Conservation (phyloP, 2,888 invertebrate species). For the Epirrhoe alternata region DNA sequence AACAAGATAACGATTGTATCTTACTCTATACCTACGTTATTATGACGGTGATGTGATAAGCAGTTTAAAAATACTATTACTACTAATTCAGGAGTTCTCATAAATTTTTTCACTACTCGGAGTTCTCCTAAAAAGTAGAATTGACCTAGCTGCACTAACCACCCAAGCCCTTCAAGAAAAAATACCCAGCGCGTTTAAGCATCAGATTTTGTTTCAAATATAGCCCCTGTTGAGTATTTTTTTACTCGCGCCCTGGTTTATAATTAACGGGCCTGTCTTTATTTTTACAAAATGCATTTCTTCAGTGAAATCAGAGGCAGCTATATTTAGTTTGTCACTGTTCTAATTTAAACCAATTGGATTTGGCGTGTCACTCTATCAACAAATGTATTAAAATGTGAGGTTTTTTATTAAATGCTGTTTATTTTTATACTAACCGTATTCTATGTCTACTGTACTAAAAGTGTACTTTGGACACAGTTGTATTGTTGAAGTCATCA, state of each 20-base stretch:
- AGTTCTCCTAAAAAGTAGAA: not conserved
- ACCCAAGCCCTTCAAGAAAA: slow-evolving; percentile 48
- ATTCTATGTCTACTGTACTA: too few species aligned
- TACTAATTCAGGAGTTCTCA: too few species aligned
- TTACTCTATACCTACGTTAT: too few species aligned
- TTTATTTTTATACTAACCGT: too few species aligned
- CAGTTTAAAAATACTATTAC: too few species aligned
- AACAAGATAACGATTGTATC: too few species aligned
- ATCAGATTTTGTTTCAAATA: slow-evolving; percentile 80
- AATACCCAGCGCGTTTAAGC: slow-evolving; percentile 67
- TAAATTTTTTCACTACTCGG: too few species aligned
- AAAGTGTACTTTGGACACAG: too few species aligned
- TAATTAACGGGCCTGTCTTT: slow-evolving; percentile 67
- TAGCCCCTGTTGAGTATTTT: slow-evolving; percentile 68
- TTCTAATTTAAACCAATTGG: slow-evolving; percentile 35
- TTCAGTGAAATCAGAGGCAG: slow-evolving; percentile 45
- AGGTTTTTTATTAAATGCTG: too few species aligned
- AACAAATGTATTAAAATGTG: slow-evolving; percentile 3
- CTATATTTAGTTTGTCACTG: slow-evolving; percentile 38
- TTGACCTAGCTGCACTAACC: slow-evolving; percentile 13
- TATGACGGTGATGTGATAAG: too few species aligned
- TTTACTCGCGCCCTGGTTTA: slow-evolving; percentile 56
- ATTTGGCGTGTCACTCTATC: slow-evolving; percentile 30
- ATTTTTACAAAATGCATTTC: slow-evolving; percentile 55
- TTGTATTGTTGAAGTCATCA: too few species aligned